phyloP scores from a whole-genome alignment of 2,797 vertebrate species.

The Tamandua tetradactyla region DNA sequence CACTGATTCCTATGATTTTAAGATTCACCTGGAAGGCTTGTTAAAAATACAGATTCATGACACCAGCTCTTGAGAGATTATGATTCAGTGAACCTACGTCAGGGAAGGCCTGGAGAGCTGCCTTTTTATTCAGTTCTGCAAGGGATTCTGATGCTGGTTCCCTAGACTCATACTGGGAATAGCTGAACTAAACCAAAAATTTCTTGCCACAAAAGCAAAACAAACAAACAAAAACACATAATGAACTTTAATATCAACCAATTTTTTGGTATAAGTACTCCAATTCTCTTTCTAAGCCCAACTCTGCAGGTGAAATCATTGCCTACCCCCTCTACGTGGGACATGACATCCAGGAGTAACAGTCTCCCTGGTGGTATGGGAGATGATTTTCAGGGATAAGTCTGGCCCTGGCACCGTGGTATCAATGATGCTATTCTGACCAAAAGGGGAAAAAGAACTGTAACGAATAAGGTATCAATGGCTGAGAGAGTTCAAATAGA shows the following conservation, averaged over 20 bases:
- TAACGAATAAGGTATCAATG: no score
- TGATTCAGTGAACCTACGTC: background rate
- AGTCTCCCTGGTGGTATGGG: no score
- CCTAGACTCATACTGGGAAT: background rate
- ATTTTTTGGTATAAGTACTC: slow-evolving; percentile 5
- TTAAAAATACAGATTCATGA: background rate
- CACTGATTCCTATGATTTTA: background rate
- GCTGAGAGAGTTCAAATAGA: no score
- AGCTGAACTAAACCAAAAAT: background rate
- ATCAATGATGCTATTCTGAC: no score
- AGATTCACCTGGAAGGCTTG: background rate
- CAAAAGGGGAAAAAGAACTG: no score
- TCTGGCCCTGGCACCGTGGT: no score
- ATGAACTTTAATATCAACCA: slow-evolving; percentile 42
- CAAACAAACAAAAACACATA: background rate
- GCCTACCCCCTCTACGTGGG: no score
- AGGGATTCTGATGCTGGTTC: background rate
- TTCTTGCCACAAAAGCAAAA: background rate
- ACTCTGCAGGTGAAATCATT: no score
- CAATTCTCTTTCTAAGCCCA: no score
- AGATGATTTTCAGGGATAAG: no score
- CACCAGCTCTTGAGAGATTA: background rate
- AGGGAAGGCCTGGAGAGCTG: background rate
- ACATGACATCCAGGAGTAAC: no score
- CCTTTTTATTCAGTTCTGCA: slow-evolving; percentile 21